Percentiles rank a stretch among this genome's conserved stretches.
phyloP scores from a whole-genome alignment of 2,797 vertebrate genomes.

The Graptemys geographica region DNA sequence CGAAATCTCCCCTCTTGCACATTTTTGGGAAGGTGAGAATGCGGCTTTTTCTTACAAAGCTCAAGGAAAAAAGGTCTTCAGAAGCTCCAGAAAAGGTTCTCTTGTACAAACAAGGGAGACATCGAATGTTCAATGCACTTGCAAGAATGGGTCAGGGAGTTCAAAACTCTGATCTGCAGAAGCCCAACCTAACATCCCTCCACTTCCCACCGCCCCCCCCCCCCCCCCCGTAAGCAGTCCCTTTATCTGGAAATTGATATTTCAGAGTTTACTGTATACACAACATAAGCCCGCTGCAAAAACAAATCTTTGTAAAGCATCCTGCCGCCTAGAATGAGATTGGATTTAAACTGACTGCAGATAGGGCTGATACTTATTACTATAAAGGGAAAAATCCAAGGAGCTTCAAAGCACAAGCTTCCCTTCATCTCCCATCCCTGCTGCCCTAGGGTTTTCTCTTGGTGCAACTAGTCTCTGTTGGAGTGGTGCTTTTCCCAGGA shows the following conservation, averaged over 20 bases:
- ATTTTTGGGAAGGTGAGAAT: background rate
- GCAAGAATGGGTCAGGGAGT: background rate
- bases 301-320: background rate
- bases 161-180: too few relatives aligned
- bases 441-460: background rate
- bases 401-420: constrained; percentile 13
- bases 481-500: background rate
- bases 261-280: background rate
- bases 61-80: background rate
- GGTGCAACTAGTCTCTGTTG: background rate
- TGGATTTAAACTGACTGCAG: background rate
- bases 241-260: background rate
- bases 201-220: background rate
- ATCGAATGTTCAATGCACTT: background rate
- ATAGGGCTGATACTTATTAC: background rate
- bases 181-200: background rate
- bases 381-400: background rate
- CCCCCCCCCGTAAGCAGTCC: background rate
- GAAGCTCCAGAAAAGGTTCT: background rate
- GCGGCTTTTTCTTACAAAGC: background rate
- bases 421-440: background rate
- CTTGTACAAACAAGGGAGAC: background rate
- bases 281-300: background rate
- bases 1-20: background rate
- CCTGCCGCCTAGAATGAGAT: background rate